Base-by-base conservation (phyloP, 2,797 vertebrate species). In the Moxostoma hubbsi region DNA sequence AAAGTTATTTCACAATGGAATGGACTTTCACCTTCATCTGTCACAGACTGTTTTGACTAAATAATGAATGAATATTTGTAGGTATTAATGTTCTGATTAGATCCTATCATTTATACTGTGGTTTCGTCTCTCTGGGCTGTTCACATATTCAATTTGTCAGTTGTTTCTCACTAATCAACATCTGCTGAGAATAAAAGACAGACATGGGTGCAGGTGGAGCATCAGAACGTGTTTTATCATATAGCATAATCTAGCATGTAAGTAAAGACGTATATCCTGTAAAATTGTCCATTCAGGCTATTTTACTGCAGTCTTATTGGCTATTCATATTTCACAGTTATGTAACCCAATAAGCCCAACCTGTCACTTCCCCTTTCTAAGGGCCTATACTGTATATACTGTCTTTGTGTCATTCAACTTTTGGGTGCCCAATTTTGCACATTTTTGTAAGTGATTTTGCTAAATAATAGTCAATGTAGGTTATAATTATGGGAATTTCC, bases 281-380 rank as follows among this genome's bases (percentile, higher is more conserved):
- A 70, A 53, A 46, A 46, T 8, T 36, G 51, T n/a, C 15, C 4
- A 49, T 36, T 68, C 13, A 47, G 62, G 15, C 67, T 55, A 4
- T 64, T 54, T 64, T 24, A 49, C 24, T 62, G 13, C 50, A 10
- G 4, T 73, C 11, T 51, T 58, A 65, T 45, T 79, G 45, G 61
- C 24, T 58, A 8, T 72, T 65, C 1, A 1, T 49, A 50, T 55
- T 55, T n/a, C 12, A 46, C 36, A 7, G 45, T 50, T 79, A 66
- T 66, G 69, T 73, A 79, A 73, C 61, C 12, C 1, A 15, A 45
- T 67, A 78, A 69, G n/a, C 49, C 47, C 55, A 79, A 65, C 61
- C 8, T 59, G 51, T 50, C 50, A 51, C 69, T 73, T 79, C 69
- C 54, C 46, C 6, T 50, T 66, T 62, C 5, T 1, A 57, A 16